These are phyloP conservation scores for Liasis olivaceus DNA, from an alignment of 2,797 vertebrate genomes.

Conservation along the genomic window DNA sequence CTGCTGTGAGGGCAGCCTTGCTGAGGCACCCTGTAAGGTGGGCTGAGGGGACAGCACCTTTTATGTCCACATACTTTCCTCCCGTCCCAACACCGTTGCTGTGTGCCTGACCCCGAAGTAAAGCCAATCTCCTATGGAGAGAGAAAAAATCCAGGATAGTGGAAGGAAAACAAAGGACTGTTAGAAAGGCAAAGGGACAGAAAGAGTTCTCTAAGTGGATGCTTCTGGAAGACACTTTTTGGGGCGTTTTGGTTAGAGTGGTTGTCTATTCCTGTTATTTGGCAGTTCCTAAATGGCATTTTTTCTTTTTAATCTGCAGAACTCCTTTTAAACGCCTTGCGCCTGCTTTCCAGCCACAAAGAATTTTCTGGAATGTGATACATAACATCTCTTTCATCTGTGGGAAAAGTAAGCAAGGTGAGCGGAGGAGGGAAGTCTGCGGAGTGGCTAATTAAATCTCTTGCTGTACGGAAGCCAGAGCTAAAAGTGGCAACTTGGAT, in stretches of 20 bases:
- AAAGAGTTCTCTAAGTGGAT: not conserved
- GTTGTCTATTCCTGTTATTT: not conserved
- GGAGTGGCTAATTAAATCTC: not conserved
- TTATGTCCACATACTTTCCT: not conserved
- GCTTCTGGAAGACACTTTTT: not conserved
- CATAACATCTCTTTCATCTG: not conserved
- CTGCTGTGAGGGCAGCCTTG: not conserved
- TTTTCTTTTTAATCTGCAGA: not conserved
- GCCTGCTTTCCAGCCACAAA: not conserved
- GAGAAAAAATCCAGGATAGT: not conserved
- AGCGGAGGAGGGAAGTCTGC: not conserved
- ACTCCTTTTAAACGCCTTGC: not conserved
- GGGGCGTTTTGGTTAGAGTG: not conserved
- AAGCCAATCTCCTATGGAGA: not conserved
- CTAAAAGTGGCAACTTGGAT: not conserved
- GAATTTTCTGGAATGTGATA: not conserved
- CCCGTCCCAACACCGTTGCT: not conserved
- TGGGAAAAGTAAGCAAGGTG: not conserved
- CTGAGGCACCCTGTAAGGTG: not conserved
- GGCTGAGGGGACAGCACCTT: not conserved
- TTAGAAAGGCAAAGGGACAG: not conserved
- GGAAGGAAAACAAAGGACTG: not conserved
- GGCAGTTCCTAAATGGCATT: not conserved
- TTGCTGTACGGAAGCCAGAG: not conserved
- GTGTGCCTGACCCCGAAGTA: not conserved